Percentiles rank a stretch among this genome's conserved stretches.
Evolutionary conservation across 2,888 invertebrate genomes (phyloP).

Genomic region (Prenolepis imparis): DNA sequence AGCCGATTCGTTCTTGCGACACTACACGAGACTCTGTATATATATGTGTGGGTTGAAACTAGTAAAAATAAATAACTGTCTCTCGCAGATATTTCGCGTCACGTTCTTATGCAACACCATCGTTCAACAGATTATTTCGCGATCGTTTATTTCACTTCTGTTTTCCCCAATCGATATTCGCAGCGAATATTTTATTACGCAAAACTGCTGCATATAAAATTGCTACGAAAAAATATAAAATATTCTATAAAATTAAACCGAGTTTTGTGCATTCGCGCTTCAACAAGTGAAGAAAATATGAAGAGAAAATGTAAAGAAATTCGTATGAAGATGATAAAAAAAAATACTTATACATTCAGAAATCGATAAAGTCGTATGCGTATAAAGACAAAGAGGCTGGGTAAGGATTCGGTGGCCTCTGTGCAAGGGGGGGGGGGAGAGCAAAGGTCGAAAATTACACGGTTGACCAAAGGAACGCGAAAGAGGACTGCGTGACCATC

Average conservation of each 20-base stretch:
- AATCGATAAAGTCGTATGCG: neutral
- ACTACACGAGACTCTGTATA: neutral
- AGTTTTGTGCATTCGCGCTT: neutral
- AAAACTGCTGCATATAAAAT: neutral
- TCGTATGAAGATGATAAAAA: neutral
- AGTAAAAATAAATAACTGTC: constrained; percentile 30
- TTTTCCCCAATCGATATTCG: neutral
- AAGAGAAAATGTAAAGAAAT: neutral
- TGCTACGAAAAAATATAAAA: neutral
- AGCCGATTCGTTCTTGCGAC: constrained; percentile 61
- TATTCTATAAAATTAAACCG: neutral
- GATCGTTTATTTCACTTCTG: neutral
- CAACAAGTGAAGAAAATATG: neutral
- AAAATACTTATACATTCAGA: neutral
- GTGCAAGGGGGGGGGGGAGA: neutral
- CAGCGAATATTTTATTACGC: neutral
- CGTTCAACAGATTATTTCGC: neutral
- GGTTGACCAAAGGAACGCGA: constrained; percentile 55
- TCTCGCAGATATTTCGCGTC: neutral
- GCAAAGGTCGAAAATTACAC: constrained; percentile 55
- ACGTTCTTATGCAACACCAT: neutral
- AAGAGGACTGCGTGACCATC: constrained; percentile 57
- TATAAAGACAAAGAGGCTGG: constrained; percentile 4
- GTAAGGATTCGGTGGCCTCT: neutral
- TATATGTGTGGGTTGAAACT: constrained; percentile 5